phyloP scores from a whole-genome alignment of 2,888 invertebrate species.

The Tachina grossa region DNA sequence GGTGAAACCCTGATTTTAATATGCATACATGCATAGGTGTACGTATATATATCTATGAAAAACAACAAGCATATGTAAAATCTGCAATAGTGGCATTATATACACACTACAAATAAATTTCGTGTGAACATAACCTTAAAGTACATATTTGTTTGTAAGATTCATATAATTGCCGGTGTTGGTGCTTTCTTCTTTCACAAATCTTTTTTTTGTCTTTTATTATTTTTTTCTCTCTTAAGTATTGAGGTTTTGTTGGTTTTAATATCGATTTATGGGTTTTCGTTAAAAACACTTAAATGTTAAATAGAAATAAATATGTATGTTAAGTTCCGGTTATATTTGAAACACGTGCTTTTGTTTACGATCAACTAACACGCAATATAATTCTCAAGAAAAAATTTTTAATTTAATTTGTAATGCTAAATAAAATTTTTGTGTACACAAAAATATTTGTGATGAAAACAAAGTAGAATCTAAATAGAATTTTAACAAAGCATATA shows the following conservation, averaged over 20 bases:
- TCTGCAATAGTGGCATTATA: too few species aligned
- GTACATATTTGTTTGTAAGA: too few species aligned
- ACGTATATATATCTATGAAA: too few species aligned
- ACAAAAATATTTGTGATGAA: not conserved
- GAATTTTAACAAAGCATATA: too few species aligned
- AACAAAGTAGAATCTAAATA: not conserved
- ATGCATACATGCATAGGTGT: too few species aligned
- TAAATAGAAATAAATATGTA: not conserved
- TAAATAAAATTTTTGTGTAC: too few species aligned
- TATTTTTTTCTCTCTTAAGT: conserved; percentile 6
- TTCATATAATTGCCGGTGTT: not conserved
- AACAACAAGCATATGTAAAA: too few species aligned
- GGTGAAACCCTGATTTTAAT: too few species aligned
- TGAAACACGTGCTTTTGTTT: conserved; percentile 27
- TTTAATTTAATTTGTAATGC: conserved; percentile 5
- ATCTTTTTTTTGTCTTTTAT: conserved; percentile 10
- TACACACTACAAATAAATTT: too few species aligned
- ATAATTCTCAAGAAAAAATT: not conserved
- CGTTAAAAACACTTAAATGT: conserved; percentile 8
- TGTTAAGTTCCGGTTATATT: not conserved
- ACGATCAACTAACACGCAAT: not conserved
- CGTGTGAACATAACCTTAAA: too few species aligned
- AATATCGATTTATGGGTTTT: conserved; percentile 65
- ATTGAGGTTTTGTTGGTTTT: conserved; percentile 39
- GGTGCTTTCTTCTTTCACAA: conserved; percentile 20